A percentile compares a stretch with the other conserved stretches of the same genome.
phyloP scores from a whole-genome alignment of 2,797 vertebrate species.

The Rhinichthys osculus region DNA sequence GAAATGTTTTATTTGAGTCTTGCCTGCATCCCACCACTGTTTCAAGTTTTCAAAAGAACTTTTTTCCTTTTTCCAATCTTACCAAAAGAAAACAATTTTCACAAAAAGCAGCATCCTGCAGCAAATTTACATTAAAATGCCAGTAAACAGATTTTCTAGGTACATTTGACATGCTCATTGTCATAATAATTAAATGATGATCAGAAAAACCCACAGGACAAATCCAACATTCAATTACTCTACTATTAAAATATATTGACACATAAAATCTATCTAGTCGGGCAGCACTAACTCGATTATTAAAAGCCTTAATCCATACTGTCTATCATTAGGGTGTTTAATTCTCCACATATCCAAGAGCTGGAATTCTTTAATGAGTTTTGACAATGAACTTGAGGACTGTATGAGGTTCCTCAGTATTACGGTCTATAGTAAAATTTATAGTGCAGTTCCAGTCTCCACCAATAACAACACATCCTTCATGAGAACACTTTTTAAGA shows the following conservation, averaged over 20 bases:
- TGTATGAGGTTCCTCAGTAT: not conserved
- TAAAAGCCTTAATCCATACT: not conserved
- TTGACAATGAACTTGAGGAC: not conserved
- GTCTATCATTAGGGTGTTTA: not conserved
- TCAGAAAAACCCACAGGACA: too few species aligned
- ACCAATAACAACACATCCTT: not conserved
- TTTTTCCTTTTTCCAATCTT: too few species aligned
- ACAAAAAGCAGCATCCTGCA: too few species aligned
- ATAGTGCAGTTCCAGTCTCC: not conserved
- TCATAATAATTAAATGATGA: too few species aligned
- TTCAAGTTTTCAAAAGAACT: too few species aligned
- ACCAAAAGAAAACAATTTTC: not conserved
- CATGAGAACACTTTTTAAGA: not conserved
- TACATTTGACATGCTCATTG: too few species aligned
- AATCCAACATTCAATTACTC: too few species aligned
- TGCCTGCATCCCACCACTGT: too few species aligned
- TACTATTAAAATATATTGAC: not conserved
- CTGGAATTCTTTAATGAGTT: not conserved
- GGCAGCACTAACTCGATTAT: slow-evolving; percentile 31
- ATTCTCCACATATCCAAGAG: slow-evolving; percentile 15
- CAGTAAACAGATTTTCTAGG: too few species aligned
- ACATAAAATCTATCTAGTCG: slow-evolving; percentile 38
- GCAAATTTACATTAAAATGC: too few species aligned
- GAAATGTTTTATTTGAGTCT: too few species aligned
- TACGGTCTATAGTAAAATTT: not conserved